Conservation (phyloP, 2,888 invertebrate species). For the Capitulum mitella region DNA sequence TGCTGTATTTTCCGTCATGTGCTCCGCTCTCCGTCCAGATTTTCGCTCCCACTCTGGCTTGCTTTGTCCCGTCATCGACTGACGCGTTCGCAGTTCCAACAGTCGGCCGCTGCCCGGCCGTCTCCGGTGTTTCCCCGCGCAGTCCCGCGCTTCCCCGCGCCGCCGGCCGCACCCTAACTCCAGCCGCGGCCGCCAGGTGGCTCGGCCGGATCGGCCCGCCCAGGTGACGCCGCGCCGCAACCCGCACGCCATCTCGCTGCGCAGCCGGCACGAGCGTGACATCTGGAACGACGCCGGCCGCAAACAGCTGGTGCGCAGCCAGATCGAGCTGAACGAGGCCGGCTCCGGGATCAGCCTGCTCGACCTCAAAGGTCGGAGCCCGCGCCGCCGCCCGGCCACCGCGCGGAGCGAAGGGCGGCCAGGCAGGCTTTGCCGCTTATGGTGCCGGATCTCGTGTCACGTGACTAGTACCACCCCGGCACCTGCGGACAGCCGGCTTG, state of each 20-base stretch:
- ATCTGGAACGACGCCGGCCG: slow-evolving; percentile 3
- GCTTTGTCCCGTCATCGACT: no score
- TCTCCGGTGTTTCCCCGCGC: no score
- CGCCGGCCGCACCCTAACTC: background rate
- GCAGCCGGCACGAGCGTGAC: background rate
- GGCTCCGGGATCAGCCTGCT: background rate
- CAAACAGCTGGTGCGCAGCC: background rate
- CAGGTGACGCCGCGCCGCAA: background rate
- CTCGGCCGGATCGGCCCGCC: background rate
- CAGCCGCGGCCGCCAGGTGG: background rate
- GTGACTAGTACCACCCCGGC: no score
- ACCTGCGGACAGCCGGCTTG: background rate
- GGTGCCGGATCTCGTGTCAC: no score
- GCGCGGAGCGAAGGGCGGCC: no score
- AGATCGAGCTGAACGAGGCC: slow-evolving; percentile 12
- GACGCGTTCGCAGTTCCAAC: no score
- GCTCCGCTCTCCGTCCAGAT: no score
- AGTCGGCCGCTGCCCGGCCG: no score
- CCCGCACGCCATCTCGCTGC: background rate
- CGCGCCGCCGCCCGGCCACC: no score
- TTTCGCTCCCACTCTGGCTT: no score
- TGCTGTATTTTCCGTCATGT: no score
- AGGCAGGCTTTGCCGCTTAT: no score
- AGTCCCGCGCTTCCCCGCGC: background rate
- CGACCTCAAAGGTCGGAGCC: background rate